Base-by-base conservation (phyloP, 2,797 vertebrate genomes). In the Periophthalmus magnuspinnatus region DNA sequence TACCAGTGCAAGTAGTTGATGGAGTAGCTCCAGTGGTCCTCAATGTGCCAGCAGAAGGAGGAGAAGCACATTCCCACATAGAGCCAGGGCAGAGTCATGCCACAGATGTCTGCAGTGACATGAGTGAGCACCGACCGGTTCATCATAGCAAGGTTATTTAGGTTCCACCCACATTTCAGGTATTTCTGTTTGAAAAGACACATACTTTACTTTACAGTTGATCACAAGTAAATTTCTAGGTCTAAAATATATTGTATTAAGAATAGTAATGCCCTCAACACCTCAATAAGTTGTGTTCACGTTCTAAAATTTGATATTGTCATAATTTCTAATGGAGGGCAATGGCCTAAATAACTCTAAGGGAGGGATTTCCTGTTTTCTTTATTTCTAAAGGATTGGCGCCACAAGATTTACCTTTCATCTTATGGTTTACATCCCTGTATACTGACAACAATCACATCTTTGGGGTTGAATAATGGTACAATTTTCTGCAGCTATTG, bases 51-150 rank as follows among this genome's bases (percentile, higher is more conserved):
- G 76, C 98, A 99, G 90, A 99, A 99, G 52, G 98, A 97, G 50
- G 97, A 98, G 90, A 99, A 99, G 89, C 98, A 99, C 97, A 99
- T 99, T 79, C 98, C 98, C 76, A 99, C 98, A 0, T 99, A 99
- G 0, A 99, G 92, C 98, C 98, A 99, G 19, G 98, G 98, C 62
- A 99, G 88, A 72, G 99, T 99, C 97, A 99, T 99, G 78, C 98
- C 98, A 87, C 97, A 99, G 87, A 99, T 99, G 86, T 99, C 98
- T 0, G 97, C 98, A 55, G 96, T 98, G 81, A 99, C 94, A 67
- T 99, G 96, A 82, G 96, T 96, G 79, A 99, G 94, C 33, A 99
- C 97, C 1, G 98, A 99, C 66, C 95, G 92, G 55, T 99, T 95
- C 90, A 99, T 94, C 85, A 99, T 95, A 0, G 98, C 97, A 97